Conservation (phyloP, 1,140 invertebrate genomes). For the Campoletis sonorensis region DNA sequence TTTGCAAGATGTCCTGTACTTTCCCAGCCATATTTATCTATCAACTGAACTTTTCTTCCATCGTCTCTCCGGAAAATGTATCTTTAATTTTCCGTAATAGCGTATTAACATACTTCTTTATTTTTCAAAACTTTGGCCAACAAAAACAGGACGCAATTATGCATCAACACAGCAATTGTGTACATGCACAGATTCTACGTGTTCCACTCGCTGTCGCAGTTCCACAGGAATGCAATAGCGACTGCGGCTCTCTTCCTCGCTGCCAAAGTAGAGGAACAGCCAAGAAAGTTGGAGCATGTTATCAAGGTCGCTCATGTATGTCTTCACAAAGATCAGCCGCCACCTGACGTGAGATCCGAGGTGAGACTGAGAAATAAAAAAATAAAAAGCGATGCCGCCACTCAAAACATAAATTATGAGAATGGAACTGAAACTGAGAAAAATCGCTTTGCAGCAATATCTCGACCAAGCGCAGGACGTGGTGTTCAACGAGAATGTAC, state of each 20-base stretch:
- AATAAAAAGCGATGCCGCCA: not conserved
- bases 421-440: slow-evolving; percentile 39
- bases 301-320: slow-evolving; percentile 91
- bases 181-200: slow-evolving; percentile 98
- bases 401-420: not conserved
- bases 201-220: slow-evolving; percentile 91
- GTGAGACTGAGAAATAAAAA: slow-evolving; percentile 68
- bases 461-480: slow-evolving; percentile 90
- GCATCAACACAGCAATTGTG: slow-evolving; percentile 94
- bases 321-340: slow-evolving; percentile 79
- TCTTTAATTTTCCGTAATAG: not conserved
- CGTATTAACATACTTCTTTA: slow-evolving; percentile 35
- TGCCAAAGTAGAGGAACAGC: slow-evolving; percentile 97
- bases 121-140: not conserved
- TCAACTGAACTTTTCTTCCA: too few relatives aligned
- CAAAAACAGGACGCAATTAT: slow-evolving; percentile 84
- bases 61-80: not conserved
- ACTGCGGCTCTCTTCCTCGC: slow-evolving; percentile 92
- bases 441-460: slow-evolving; percentile 81
- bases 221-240: slow-evolving; percentile 87
- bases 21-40: too few relatives aligned
- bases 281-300: slow-evolving; percentile 94
- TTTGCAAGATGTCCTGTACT: too few relatives aligned
- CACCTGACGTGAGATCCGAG: slow-evolving; percentile 84
- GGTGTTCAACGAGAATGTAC: slow-evolving; percentile 96